Evolutionary conservation across 2,113 vertebrate species (phyloP), one percentile per base, ranked within the genome.

Genomic region (Xiphophorus hellerii): DNA sequence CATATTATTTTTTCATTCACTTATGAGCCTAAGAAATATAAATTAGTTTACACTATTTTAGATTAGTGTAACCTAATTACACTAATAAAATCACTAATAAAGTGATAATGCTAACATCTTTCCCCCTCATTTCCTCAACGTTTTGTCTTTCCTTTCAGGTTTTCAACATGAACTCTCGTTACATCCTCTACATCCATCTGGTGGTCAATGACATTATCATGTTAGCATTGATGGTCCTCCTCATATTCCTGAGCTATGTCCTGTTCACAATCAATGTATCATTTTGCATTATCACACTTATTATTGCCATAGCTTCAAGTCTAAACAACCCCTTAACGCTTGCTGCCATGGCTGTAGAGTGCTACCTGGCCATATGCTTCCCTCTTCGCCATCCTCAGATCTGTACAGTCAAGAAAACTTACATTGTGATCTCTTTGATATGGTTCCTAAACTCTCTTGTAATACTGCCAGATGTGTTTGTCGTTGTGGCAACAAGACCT

Each of bases 161-260:
- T 28, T 90, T 94, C 67, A 80, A 44, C 0, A 69, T 81, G 71
- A 93, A 89, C 62, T 88, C 92, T 44, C 89, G 92, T 25, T 94
- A 94, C 84, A 90, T 92, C 44, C 90, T 94, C 20, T 94, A 79
- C 79, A 84, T 90, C 58, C 88, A 92, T 35, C 80, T 92, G 84
- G 90, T 92, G 0, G 27, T 82, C 66, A 89, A 85, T n/a, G 84
- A 89, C 4, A 89, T 87, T 1, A 81, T 92, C 12, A 76, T 80
- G 71, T 66, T 92, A 15, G 69, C 31, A 2, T 3, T 84, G 27
- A 74, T 69, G 11, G 66, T 51, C 4, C 28, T 88, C 1, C 0
- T 86, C 5, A 64, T 77, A 6, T n/a, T 86, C 5, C 20, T 84
- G 15, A 87, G 76, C 64, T 85, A 86, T 29, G 25, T 60, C 3